Evolutionary conservation across 2,888 invertebrate species (phyloP), one percentile per base, ranked within the genome.

Genomic region (Limenitis camilla): DNA sequence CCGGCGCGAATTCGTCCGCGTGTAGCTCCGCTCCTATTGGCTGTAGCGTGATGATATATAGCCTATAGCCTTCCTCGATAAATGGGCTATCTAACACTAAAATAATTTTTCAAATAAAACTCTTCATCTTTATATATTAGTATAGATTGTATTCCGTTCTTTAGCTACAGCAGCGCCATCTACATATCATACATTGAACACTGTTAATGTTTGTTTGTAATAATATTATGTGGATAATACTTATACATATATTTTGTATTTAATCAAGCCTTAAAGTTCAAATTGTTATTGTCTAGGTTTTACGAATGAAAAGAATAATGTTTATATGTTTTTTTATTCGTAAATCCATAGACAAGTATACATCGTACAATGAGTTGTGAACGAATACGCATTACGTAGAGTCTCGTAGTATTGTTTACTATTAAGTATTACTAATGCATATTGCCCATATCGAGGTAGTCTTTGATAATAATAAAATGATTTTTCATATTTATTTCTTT

Each of bases 401-500:
- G 60, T 56, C 43, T 55, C 41, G 58, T 64, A 63, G 64, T 64
- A 61, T 64, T 62, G 56, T 63, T 65, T 62, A 55, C 51, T 59
- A 58, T 49, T 69, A 67, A 68, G 66, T 68, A 68, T 67, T 68
- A 72, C 63, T 70, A 68, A 71, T 64, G 54, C 61, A 58, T 66
- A 64, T 62, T 64, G 57, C 65, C 62, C 58, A 62, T 67, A 64
- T 68, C 61, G 62, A 61, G 59, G 66, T 71, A 69, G 64, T 60
- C 59, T 70, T 69, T 69, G 61, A 65, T 68, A 66, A 69, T 67
- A 67, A 69, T 72, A 69, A 72, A 71, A 68, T 57, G 57, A 65
- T 64, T 67, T 69, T 70, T 69, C 59, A 62, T 63, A 63, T 19
- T 52, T 32, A 9, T 32, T 31, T 59, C 53, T 67, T 57, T 56